Evolutionary conservation across 2,888 invertebrate species (phyloP).

Genomic region (Ophioninae sp.): DNA sequence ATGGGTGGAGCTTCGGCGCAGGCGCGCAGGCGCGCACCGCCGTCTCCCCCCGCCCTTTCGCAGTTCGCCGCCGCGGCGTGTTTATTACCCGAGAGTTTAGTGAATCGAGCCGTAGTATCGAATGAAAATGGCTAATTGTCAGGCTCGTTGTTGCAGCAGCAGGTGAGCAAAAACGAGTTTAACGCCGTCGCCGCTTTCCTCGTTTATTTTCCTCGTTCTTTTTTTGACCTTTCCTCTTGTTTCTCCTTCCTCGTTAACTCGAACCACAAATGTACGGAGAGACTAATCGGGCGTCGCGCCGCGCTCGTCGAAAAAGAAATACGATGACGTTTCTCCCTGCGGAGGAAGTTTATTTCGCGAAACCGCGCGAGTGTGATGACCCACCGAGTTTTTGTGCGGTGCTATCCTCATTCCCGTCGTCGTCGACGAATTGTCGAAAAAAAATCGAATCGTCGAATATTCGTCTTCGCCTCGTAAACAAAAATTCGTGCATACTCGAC

Average conservation of each 20-base stretch:
- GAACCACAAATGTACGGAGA: background rate
- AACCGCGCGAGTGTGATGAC: slow-evolving; percentile 46
- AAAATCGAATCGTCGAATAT: background rate
- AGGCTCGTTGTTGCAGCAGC: slow-evolving; percentile 78
- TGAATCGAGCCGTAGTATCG: slow-evolving; percentile 66
- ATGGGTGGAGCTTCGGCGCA: background rate
- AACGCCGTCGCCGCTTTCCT: background rate
- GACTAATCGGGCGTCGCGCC: background rate
- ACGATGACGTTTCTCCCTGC: slow-evolving; percentile 47
- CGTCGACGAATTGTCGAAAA: slow-evolving; percentile 2
- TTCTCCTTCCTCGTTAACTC: background rate
- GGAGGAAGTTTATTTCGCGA: slow-evolving; percentile 4
- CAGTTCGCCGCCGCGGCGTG: slow-evolving; percentile 59
- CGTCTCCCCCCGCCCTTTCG: background rate
- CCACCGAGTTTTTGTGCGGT: slow-evolving; percentile 25
- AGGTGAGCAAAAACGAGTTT: slow-evolving; percentile 73
- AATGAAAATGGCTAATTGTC: slow-evolving; percentile 80
- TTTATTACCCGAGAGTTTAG: slow-evolving; percentile 72
- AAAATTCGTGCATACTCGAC: background rate
- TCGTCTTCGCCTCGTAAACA: background rate
- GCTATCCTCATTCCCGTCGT: background rate
- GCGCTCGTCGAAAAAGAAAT: slow-evolving; percentile 3
- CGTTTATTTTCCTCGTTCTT: background rate
- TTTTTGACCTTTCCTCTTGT: background rate
- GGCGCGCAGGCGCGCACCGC: slow-evolving; percentile 23